These are phyloP conservation scores for Cheilinus undulatus DNA, from an alignment of 2,113 vertebrate genomes.

Conservation along the genomic window DNA sequence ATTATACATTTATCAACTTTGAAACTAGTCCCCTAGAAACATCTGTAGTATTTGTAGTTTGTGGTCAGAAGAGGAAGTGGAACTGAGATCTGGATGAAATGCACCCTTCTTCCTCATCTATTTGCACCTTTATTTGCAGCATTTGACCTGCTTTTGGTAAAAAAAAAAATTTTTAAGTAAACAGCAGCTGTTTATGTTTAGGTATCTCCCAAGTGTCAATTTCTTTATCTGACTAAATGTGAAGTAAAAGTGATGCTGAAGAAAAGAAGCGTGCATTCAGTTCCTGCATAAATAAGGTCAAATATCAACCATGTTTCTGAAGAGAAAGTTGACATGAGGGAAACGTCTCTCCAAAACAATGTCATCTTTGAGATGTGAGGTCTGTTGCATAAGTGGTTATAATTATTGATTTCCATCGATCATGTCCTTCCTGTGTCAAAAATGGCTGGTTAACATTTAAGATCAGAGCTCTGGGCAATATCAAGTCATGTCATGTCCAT, in stretches of 20 bases:
- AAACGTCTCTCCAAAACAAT: conserved; percentile 25
- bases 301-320: conserved; percentile 39
- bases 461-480: conserved; percentile 11
- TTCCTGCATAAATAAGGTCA: conserved; percentile 30
- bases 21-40: too few species aligned
- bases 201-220: conserved; percentile 34
- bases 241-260: conserved; percentile 8
- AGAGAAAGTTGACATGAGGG: conserved; percentile 31
- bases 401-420: conserved; percentile 24
- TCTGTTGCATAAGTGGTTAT: conserved; percentile 14
- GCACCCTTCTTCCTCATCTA: not conserved
- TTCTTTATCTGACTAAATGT: conserved; percentile 13
- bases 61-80: too few species aligned
- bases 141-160: not conserved
- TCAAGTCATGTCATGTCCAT: conserved; percentile 30
- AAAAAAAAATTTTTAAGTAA: not conserved
- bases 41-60: too few species aligned
- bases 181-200: conserved; percentile 11
- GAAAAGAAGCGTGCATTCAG: conserved; percentile 18
- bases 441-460: conserved; percentile 29
- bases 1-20: too few species aligned
- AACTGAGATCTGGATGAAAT: too few species aligned
- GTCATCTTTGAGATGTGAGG: conserved; percentile 29
- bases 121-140: not conserved
- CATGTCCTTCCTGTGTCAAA: conserved; percentile 1